Percentiles rank a stretch among this genome's conserved stretches.
Evolutionary conservation across 2,888 invertebrate species (phyloP).

Genomic region (Sinohyriopsis cumingii): DNA sequence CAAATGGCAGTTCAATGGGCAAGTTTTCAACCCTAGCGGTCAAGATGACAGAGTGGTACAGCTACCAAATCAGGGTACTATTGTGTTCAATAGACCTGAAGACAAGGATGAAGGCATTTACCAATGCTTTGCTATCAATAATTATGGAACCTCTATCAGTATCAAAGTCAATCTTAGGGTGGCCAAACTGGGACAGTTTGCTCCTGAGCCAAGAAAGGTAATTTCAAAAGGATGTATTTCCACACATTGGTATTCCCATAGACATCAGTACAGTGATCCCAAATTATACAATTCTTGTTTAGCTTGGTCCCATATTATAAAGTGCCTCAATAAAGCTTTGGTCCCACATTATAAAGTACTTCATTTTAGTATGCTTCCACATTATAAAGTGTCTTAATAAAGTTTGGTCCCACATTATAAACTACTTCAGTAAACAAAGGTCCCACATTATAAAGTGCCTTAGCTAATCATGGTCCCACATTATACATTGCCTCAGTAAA

Average conservation of each 20-base stretch:
- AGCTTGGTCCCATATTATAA: too few species aligned
- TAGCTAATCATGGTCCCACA: too few species aligned
- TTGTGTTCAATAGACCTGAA: slow-evolving; percentile 90
- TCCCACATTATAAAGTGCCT: too few species aligned
- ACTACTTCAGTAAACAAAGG: too few species aligned
- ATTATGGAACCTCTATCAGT: slow-evolving; percentile 93
- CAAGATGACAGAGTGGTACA: slow-evolving; percentile 96
- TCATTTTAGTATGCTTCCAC: too few species aligned
- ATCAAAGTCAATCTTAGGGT: slow-evolving; percentile 70
- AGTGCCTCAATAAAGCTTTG: too few species aligned
- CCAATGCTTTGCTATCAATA: slow-evolving; percentile 95
- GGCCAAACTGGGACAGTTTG: slow-evolving; percentile 60
- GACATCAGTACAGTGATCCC: too few species aligned
- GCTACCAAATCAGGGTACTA: slow-evolving; percentile 89
- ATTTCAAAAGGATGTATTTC: background rate
- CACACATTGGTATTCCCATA: too few species aligned
- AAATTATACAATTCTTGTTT: background rate
- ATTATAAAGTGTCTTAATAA: too few species aligned
- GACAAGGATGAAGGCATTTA: slow-evolving; percentile 95
- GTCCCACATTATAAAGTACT: too few species aligned
- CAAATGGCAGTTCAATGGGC: slow-evolving; percentile 96
- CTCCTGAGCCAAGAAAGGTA: slow-evolving; percentile 70
- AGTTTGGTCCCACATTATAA: too few species aligned
- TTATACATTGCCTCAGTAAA: too few species aligned
- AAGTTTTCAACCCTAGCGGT: slow-evolving; percentile 93